phyloP scores from a whole-genome alignment of 2,113 vertebrate species.

The Turnix velox region DNA sequence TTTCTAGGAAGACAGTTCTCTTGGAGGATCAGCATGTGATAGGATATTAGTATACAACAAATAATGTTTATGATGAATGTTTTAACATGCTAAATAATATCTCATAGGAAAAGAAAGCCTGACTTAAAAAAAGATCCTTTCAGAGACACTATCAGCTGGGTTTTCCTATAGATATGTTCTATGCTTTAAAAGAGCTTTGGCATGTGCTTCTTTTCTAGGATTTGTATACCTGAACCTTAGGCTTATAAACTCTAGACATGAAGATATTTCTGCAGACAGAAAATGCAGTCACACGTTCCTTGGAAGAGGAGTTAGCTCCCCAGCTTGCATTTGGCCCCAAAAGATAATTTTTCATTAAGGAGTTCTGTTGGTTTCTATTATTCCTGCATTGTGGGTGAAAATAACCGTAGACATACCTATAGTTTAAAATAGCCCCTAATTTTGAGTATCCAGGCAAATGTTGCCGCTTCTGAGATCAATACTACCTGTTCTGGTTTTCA shows the following conservation, averaged over 20 bases:
- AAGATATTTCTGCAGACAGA: background rate
- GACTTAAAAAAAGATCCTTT: background rate
- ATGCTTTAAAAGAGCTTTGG: background rate
- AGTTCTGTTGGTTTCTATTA: background rate
- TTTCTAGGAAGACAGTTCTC: background rate
- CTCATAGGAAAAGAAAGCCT: background rate
- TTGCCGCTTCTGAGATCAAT: background rate
- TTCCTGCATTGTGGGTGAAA: background rate
- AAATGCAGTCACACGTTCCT: background rate
- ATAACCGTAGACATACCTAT: background rate
- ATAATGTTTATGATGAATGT: background rate
- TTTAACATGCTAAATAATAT: background rate
- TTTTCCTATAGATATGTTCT: background rate
- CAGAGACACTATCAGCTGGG: rapidly evolving
- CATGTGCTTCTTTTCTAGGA: background rate
- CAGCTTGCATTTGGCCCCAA: background rate
- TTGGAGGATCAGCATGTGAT: background rate
- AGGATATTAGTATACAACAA: background rate
- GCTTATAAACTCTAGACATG: background rate
- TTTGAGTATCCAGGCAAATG: background rate
- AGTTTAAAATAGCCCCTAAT: background rate
- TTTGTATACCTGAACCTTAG: background rate
- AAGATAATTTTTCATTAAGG: background rate
- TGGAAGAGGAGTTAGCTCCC: background rate
- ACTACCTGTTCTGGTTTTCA: background rate